phyloP scores from a whole-genome alignment of 37 sponge, comb jelly and placozoan species.

The Agelas oroides region DNA sequence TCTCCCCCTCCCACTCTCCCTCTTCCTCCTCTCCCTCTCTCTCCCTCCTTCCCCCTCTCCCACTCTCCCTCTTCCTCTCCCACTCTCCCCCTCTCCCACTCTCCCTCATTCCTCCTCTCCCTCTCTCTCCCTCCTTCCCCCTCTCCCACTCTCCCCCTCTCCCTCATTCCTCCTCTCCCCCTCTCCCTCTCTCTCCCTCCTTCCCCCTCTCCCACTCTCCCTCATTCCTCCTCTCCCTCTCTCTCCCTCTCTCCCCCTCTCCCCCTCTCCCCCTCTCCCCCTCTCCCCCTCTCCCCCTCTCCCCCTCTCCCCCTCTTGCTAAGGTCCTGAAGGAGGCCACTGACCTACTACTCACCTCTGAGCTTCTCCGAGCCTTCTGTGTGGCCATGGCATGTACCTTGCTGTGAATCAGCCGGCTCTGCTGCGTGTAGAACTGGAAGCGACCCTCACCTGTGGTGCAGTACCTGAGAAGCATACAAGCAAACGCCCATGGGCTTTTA shows the following conservation, averaged over 20 bases:
- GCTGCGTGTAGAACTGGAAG: constrained; percentile 71
- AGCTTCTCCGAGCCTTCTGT: constrained; percentile 42
- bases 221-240: neutral
- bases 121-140: too few species aligned
- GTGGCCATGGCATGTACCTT: constrained; percentile 56
- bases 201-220: too few species aligned
- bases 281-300: neutral
- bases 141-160: too few species aligned
- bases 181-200: neutral
- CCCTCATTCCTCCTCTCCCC: too few species aligned
- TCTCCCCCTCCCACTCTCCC: too few species aligned
- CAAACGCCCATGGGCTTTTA: neutral
- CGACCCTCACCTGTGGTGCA: constrained; percentile 74
- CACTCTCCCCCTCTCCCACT: too few species aligned
- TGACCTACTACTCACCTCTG: constrained; percentile 52
- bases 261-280: neutral
- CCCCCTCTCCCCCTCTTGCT: neutral
- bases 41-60: too few species aligned
- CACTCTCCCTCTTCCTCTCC: too few species aligned
- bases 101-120: too few species aligned
- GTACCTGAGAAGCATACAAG: too few species aligned
- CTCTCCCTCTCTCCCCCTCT: neutral
- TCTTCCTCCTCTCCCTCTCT: too few species aligned
- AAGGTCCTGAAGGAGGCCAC: neutral
- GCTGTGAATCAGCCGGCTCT: constrained; percentile 61